phyloP scores from a whole-genome alignment of 2,888 invertebrate species.

The Syritta pipiens region DNA sequence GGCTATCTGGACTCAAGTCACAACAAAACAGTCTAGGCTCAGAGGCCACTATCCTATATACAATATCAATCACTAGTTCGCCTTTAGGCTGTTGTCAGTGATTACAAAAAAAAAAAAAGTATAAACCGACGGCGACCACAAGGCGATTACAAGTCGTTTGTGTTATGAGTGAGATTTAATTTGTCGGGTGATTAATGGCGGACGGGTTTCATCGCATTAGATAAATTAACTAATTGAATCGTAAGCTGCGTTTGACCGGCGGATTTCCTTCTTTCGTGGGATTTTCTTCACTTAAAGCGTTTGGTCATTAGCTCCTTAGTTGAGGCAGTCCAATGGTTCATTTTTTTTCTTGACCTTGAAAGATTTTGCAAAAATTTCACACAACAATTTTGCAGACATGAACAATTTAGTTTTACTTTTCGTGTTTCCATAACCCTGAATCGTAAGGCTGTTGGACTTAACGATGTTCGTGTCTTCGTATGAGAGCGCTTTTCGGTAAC shows the following conservation, averaged over 20 bases:
- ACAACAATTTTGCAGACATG: no score
- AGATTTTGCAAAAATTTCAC: no score
- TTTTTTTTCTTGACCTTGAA: not conserved
- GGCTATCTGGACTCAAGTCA: not conserved
- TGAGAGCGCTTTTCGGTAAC: no score
- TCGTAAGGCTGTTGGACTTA: no score
- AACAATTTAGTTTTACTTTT: no score
- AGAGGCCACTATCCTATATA: not conserved
- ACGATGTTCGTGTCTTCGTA: no score
- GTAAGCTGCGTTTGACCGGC: constrained; percentile 19
- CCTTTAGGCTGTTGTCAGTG: constrained; percentile 29
- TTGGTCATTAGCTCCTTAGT: no score
- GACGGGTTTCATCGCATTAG: constrained; percentile 49
- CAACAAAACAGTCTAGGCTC: constrained; percentile 6
- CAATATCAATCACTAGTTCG: constrained; percentile 4
- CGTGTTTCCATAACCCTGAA: no score
- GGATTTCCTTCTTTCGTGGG: constrained; percentile 23
- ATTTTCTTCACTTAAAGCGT: constrained; percentile 8
- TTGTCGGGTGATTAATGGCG: constrained; percentile 55
- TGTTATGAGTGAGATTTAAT: constrained; percentile 45
- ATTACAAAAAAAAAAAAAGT: constrained; percentile 1
- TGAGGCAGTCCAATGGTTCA: no score
- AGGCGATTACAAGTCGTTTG: constrained; percentile 30
- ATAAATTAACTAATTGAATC: constrained; percentile 59
- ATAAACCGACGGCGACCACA: not conserved